A percentile compares a stretch with the other conserved stretches of the same genome.
Evolutionary conservation across 2,113 vertebrate genomes (phyloP).

Genomic region (Psilopogon haemacephalus): DNA sequence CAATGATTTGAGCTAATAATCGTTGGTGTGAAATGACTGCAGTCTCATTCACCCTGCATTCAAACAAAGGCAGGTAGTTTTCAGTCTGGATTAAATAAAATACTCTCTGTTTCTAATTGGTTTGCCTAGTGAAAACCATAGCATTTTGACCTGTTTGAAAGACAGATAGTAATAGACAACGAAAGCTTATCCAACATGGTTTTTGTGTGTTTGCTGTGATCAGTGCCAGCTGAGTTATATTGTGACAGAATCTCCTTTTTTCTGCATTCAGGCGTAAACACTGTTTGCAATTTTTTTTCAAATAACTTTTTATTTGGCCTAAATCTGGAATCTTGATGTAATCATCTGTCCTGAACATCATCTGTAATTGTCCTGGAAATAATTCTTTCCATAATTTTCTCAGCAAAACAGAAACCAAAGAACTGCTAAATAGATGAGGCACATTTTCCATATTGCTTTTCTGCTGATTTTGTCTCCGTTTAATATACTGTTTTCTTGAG

Average conservation of each 20-base stretch:
- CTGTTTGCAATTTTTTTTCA: not conserved
- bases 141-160: not conserved
- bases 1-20: not conserved
- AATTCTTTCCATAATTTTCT: slow-evolving; percentile 32
- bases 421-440: not conserved
- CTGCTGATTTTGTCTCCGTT: not conserved
- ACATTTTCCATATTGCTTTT: not conserved
- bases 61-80: not conserved
- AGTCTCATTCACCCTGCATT: not conserved
- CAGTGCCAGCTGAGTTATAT: not conserved
- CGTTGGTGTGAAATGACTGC: not conserved
- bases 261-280: not conserved
- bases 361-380: not conserved
- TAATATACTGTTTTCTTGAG: slow-evolving; percentile 43
- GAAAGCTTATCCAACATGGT: not conserved
- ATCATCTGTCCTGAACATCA: not conserved
- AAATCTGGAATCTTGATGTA: not conserved
- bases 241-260: not conserved
- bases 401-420: slow-evolving; percentile 1
- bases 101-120: not conserved
- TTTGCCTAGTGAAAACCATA: not conserved
- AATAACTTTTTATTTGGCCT: not conserved
- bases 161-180: not conserved
- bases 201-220: not conserved
- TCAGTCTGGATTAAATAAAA: slow-evolving; percentile 10